phyloP scores from a whole-genome alignment of 2,797 vertebrate genomes.

The Perodicticus potto region DNA sequence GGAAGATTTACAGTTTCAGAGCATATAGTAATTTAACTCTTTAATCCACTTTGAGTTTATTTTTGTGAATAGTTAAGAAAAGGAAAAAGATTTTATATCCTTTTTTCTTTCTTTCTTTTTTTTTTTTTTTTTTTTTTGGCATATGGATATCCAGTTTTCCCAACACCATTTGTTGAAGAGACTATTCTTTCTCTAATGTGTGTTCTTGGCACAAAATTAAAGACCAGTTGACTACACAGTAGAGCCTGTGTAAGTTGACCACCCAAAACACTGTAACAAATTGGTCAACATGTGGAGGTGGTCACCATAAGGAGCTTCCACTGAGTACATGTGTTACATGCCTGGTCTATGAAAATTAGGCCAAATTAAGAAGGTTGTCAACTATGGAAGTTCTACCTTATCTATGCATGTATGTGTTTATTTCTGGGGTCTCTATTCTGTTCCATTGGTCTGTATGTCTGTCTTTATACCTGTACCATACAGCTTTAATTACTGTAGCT shows the following conservation, averaged over 20 bases:
- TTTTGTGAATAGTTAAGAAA: not conserved
- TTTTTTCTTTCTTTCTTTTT: not conserved
- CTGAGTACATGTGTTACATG: too few relatives aligned
- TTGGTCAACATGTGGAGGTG: too few relatives aligned
- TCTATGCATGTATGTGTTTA: not conserved
- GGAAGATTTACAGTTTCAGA: not conserved
- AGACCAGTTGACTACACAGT: not conserved
- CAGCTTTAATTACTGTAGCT: not conserved
- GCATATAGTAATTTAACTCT: not conserved
- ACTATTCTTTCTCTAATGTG: not conserved
- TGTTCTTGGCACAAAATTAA: not conserved
- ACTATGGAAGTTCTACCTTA: too few relatives aligned
- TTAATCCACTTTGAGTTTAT: not conserved
- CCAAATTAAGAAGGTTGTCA: too few relatives aligned
- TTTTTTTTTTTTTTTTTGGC: not conserved
- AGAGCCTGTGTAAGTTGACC: too few relatives aligned
- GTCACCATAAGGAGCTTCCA: too few relatives aligned
- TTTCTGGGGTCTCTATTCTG: not conserved
- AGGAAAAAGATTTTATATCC: not conserved
- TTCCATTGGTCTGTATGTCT: not conserved
- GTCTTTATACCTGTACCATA: not conserved
- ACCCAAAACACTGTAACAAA: too few relatives aligned
- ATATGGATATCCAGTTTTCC: not conserved
- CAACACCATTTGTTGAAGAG: not conserved
- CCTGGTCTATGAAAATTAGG: too few relatives aligned